A percentile compares a stretch with the other conserved stretches of the same genome.
Conservation (phyloP, 2,888 invertebrate species). For the Leptinotarsa tumamoca region DNA sequence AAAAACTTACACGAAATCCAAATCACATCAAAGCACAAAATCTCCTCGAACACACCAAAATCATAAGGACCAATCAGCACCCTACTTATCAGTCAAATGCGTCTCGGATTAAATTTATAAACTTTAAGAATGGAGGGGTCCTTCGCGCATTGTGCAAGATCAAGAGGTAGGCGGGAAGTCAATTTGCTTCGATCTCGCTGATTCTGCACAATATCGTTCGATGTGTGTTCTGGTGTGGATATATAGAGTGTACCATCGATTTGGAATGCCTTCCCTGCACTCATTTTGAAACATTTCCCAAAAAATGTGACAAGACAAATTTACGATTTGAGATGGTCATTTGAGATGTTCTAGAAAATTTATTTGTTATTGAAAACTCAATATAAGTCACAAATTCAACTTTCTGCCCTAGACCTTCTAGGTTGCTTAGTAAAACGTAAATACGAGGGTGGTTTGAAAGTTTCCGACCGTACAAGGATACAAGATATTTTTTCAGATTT, state of each 20-base stretch:
- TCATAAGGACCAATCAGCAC: slow-evolving; percentile 31
- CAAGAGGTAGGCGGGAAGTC: neutral
- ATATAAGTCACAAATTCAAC: too few relatives aligned
- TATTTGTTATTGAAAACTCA: too few relatives aligned
- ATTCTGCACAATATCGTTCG: neutral
- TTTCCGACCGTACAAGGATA: too few relatives aligned
- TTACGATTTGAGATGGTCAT: too few relatives aligned
- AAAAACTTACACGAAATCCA: slow-evolving; percentile 12
- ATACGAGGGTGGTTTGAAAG: too few relatives aligned
- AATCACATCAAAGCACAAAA: neutral
- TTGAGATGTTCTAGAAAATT: too few relatives aligned
- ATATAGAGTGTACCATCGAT: neutral
- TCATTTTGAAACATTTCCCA: too few relatives aligned
- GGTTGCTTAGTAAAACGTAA: too few relatives aligned
- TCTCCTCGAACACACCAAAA: slow-evolving; percentile 20
- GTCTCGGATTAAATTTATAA: slow-evolving; percentile 38
- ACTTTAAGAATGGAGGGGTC: slow-evolving; percentile 23
- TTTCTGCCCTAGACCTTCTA: too few relatives aligned
- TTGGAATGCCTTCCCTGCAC: too few relatives aligned
- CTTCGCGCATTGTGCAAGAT: slow-evolving; percentile 8
- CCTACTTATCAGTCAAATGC: slow-evolving; percentile 34
- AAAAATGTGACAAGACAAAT: too few relatives aligned
- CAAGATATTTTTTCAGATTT: too few relatives aligned
- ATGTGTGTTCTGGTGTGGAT: neutral
- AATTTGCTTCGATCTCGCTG: neutral